Evolutionary conservation across 2,888 invertebrate genomes (phyloP), one percentile per base, ranked within the genome.

Genomic region (Hypomecis punctinalis): DNA sequence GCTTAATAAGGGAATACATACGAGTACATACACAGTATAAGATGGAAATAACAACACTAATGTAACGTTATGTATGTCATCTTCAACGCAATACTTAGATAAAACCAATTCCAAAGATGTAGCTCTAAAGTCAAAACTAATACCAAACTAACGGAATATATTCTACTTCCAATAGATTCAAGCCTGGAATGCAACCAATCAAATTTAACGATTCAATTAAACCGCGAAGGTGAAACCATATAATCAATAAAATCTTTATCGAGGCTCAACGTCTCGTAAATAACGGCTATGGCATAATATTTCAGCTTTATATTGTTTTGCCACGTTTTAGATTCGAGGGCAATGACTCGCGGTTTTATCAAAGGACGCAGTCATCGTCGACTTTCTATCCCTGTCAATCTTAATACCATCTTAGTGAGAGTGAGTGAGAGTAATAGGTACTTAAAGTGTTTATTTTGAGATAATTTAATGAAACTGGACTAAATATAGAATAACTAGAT

Each of bases 241-340:
- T 9, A 55, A 55, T 55, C 72, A 76, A 76, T 76, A 77, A 76
- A 81, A 79, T 71, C 78, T 78, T 74, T 77, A 80, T 79, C 79
- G 64, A 59, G 61, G 68, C 72, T 72, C 73, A 75, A 73, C 76
- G 77, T 71, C 74, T 67, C 74, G 77, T 80, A 77, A 82, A 81
- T 80, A 74, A 76, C 73, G 66, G 8, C 43, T 63, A 60, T 73
- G 75, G 58, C 61, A 57, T 72, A 23, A 23, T 23, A 72, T 69
- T 71, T 71, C 77, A 73, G 77, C 76, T 77, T 77, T 76, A 75
- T 76, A 23, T 73, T 68, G 69, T 68, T 67, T 66, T 59, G 67
- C 63, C 59, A 52, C 68, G n/a, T 4, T 49, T 11, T 37, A 13
- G 33, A 33, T 47, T 37, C 8, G 36, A 37, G 6, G 11, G 33